Percentiles rank a stretch among this genome's conserved stretches.
Evolutionary conservation across 2,113 vertebrate genomes (phyloP).

Genomic region (Strigops habroptila): DNA sequence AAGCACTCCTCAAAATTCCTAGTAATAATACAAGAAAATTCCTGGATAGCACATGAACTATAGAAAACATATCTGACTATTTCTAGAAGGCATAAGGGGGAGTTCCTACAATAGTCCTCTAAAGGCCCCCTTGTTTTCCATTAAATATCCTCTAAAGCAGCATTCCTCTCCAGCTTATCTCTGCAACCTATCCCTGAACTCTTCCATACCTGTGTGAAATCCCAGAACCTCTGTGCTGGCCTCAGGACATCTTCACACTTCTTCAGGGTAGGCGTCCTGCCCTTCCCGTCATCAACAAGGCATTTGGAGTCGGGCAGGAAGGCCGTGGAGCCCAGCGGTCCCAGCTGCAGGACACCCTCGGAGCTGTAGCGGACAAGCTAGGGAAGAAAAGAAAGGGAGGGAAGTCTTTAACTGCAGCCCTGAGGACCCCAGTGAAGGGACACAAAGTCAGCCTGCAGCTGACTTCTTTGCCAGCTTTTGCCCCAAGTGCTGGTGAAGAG

Average conservation of each 20-base stretch:
- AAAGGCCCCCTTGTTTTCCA: background rate
- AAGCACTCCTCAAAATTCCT: background rate
- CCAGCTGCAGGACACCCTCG: slow-evolving; percentile 91
- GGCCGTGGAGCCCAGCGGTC: slow-evolving; percentile 91
- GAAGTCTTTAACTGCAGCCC: background rate
- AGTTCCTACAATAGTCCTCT: background rate
- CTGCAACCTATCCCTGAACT: background rate
- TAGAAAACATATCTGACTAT: background rate
- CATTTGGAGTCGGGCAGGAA: slow-evolving; percentile 97
- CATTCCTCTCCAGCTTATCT: background rate
- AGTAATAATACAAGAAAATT: background rate
- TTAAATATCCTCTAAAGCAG: background rate
- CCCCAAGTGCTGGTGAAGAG: fast-evolving
- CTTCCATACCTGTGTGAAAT: slow-evolving; percentile 90
- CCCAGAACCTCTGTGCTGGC: slow-evolving; percentile 90
- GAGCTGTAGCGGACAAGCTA: slow-evolving; percentile 92
- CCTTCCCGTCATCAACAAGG: slow-evolving; percentile 88
- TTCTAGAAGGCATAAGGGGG: background rate
- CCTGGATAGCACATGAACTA: fast-evolving
- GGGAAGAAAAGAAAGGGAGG: background rate
- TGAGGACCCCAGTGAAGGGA: fast-evolving
- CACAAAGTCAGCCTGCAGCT: too few relatives aligned
- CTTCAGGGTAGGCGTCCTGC: slow-evolving; percentile 84
- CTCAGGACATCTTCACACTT: slow-evolving; percentile 87
- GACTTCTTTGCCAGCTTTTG: background rate